Evolutionary conservation across 2,113 vertebrate genomes (phyloP), one percentile per base, ranked within the genome.

Genomic region (Triplophysa tibetana): DNA sequence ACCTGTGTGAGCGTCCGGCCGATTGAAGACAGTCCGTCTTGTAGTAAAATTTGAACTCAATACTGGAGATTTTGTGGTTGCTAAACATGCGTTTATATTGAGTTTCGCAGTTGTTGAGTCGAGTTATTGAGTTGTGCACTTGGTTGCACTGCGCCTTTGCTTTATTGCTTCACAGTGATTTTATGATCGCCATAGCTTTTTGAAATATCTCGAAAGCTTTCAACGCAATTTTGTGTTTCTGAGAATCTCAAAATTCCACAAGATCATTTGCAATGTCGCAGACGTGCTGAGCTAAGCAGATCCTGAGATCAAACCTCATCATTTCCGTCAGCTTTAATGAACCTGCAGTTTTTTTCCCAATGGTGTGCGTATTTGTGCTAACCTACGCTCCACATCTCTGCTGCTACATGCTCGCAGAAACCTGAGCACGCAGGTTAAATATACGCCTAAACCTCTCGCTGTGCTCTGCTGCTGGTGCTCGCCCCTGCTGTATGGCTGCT

Each of bases 341-440:
- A 58, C 19, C 54, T 58, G 54, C 5, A 9, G 16, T 56, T 56
- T n/a, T 56, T 19, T 56, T 56, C n/a, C 7, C 0, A 67, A 11
- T 17, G 38, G 50, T 52, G 24, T 73, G 50, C 29, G 1, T 29
- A 50, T 52, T 26, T 29, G 48, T 73, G 62, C 78, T 45, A 75
- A 67, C 52, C 67, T 56, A 45, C 8, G 13, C 48, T 63, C 29
- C 56, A 50, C 69, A 74, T 81, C 63, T 78, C 63, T 48, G 70
- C 77, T 69, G 60, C 79, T 61, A 60, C 52, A 70, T 61, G 73
- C 43, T 72, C 63, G 63, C 50, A 29, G 90, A 91, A 91, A 92
- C 88, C 87, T 75, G 89, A 92, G 88, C 78, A 89, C 86, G 87
- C 89, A 90, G 88, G 89, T 92, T 91, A 85, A 87, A 87, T 77